These are phyloP conservation scores for Drosophila sproati DNA, from an alignment of 1,140 invertebrate species.

Conservation along the genomic window DNA sequence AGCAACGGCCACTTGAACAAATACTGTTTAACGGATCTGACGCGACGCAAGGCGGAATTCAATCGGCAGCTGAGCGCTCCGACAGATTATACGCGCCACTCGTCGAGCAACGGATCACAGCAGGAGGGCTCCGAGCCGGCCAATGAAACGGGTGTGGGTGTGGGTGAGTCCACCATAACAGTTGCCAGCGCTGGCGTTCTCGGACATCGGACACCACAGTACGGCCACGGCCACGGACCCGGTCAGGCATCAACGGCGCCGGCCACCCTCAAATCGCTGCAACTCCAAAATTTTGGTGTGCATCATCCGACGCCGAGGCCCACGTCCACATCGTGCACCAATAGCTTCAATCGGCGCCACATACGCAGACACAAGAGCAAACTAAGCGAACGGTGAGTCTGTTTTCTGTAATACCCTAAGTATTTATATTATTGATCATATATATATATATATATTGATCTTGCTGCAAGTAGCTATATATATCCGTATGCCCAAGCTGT, in stretches of 20 bases:
- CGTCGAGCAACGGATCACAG: conserved; percentile 75
- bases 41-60: conserved; percentile 83
- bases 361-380: conserved; percentile 81
- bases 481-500: no score
- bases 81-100: conserved; percentile 76
- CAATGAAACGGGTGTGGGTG: conserved; percentile 67
- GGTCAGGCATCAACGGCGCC: conserved; percentile 58
- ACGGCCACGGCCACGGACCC: conserved; percentile 52
- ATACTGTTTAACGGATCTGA: conserved; percentile 80
- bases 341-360: conserved; percentile 81
- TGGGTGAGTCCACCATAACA: conserved; percentile 79
- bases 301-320: conserved; percentile 68
- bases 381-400: conserved; percentile 79
- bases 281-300: conserved; percentile 67
- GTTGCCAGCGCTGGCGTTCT: conserved; percentile 76
- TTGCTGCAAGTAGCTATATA: no score
- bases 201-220: conserved; percentile 34
- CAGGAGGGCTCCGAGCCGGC: conserved; percentile 72
- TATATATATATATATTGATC: no score
- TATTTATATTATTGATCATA: no score
- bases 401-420: no score
- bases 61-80: conserved; percentile 84
- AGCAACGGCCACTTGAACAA: conserved; percentile 84
- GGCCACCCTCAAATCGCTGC: conserved; percentile 70
- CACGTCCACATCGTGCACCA: conserved; percentile 82